phyloP scores from a whole-genome alignment of 2,888 invertebrate species.

The Parasteatoda lunata region DNA sequence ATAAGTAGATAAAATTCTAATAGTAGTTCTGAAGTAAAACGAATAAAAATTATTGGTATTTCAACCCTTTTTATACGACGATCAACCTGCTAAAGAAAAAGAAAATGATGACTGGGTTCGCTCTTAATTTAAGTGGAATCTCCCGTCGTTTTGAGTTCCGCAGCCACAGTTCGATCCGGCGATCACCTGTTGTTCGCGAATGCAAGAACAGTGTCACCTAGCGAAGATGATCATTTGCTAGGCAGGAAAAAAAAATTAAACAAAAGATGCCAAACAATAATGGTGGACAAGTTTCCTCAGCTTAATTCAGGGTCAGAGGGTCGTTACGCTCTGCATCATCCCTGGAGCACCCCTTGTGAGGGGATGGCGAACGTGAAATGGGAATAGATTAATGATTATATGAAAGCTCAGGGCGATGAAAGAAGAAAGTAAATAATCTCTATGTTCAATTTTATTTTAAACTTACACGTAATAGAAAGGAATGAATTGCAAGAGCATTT shows the following conservation, averaged over 20 bases:
- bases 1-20: no score
- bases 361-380: not conserved
- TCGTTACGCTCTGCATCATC: not conserved
- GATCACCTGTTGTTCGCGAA: not conserved
- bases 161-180: not conserved
- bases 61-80: no score
- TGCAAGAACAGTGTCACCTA: not conserved
- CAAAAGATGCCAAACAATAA: not conserved
- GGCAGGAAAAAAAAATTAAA: not conserved
- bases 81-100: no score
- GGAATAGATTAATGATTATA: not conserved
- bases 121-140: no score
- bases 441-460: no score
- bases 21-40: no score
- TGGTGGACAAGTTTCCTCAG: not conserved
- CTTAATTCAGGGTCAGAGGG: constrained; percentile 5
- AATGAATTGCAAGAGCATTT: no score
- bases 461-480: no score
- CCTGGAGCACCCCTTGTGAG: not conserved
- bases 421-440: not conserved
- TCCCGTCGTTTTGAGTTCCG: not conserved
- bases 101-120: no score
- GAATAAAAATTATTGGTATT: no score
- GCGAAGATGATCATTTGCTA: not conserved
- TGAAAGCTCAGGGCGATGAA: not conserved